Evolutionary conservation across 2,113 vertebrate genomes (phyloP).

Genomic region (Phalacrocorax pelagicus): DNA sequence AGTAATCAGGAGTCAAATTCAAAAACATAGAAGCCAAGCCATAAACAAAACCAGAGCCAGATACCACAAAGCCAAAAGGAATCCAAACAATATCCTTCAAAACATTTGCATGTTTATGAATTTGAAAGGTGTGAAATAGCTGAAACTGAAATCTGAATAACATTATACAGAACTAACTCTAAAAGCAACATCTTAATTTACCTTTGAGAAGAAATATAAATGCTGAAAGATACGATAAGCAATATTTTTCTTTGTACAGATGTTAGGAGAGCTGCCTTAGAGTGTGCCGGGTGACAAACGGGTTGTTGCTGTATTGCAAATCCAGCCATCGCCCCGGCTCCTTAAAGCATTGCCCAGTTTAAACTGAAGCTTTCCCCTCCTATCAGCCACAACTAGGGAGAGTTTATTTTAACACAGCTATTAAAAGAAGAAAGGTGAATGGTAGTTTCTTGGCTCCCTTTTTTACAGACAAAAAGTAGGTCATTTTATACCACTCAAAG

Average conservation of each 20-base stretch:
- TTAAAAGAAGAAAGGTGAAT: not conserved
- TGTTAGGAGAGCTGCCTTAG: not conserved
- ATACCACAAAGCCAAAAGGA: slow-evolving; percentile 20
- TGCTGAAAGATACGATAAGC: not conserved
- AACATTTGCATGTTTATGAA: not conserved
- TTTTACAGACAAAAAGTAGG: not conserved
- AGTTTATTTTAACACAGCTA: not conserved
- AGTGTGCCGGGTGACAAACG: not conserved
- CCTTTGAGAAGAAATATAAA: slow-evolving; percentile 16
- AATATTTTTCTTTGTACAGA: not conserved
- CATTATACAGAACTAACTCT: not conserved
- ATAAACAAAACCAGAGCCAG: slow-evolving; percentile 45
- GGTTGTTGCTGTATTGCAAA: not conserved
- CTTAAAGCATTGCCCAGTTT: not conserved
- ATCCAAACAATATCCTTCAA: slow-evolving; percentile 21
- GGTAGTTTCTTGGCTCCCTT: not conserved
- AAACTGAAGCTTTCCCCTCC: not conserved
- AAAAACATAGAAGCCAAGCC: slow-evolving; percentile 13
- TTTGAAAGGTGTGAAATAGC: slow-evolving; percentile 25
- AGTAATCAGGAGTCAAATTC: slow-evolving; percentile 7
- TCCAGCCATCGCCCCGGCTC: not conserved
- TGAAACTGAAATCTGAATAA: slow-evolving; percentile 15
- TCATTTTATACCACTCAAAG: not conserved
- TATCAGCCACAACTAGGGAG: not conserved
- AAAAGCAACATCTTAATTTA: slow-evolving; percentile 26